Evolutionary conservation across 2,888 invertebrate species (phyloP), one percentile per base, ranked within the genome.

Genomic region (Callimorpha dominula): DNA sequence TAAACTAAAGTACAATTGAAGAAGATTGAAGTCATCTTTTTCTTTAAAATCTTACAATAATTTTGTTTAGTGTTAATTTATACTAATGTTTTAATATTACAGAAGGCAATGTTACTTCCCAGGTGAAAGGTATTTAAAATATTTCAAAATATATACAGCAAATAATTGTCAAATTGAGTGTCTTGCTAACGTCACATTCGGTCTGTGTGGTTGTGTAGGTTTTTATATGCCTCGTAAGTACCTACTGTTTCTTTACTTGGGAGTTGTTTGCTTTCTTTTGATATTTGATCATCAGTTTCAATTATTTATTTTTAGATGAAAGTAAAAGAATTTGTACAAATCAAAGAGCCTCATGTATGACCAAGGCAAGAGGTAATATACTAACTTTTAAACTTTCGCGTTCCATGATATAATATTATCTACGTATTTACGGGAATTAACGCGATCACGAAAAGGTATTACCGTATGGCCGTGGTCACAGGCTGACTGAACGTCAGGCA

Each of bases 211-310:
- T 0, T 92, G 92, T 69, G 89, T 91, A 14, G 80, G 78, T 52
- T 91, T 85, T 63, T 78, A 89, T 65, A 90, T 92, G 92, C 92
- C 91, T n/a, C 86, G 92, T 91, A 82, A 87, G 90, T 68, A 9
- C 8, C 15, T 71, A 43, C 31, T 31, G 31, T 54, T 40, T n/a
- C 0, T 52, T 5, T 31, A 4, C 20, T 20, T 57, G 20, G 20
- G 0, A 20, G 4, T 11, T 57, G 57, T 20, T 20, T 57, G 17
- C 4, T 57, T 57, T 12, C 9, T 12, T 31, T 12, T 57, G 6
- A 4, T 20, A 31, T 57, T 31, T 12, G 4, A 31, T 57, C 4
- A 4, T 12, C 12, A 11, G 3, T 54, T n/a, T 54, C 11, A 57
- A 57, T 4, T 57, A 11, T n/a, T 4, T 57, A 11, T 20, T 57